A percentile compares a stretch with the other conserved stretches of the same genome.
These are phyloP conservation scores for honey bee (Apis mellifera) DNA, from an alignment of 1,140 invertebrate genomes.

Conservation along the genomic window DNA sequence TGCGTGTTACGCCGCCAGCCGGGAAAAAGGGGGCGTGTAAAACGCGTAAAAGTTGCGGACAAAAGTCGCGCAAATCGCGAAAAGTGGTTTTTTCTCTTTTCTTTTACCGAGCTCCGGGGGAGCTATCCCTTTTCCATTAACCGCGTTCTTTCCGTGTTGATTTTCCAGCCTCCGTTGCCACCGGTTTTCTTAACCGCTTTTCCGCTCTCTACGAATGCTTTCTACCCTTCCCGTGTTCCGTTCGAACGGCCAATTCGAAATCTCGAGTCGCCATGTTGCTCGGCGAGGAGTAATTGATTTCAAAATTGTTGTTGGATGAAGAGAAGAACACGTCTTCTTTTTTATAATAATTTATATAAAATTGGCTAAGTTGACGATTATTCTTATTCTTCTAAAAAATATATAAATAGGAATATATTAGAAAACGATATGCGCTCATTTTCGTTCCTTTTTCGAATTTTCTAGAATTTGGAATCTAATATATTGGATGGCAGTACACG, in stretches of 20 bases:
- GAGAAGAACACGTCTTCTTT: too few species aligned
- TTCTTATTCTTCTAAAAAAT: too few species aligned
- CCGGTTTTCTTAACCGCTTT: not conserved
- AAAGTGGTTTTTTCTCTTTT: not conserved
- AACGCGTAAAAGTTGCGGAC: conserved; percentile 23
- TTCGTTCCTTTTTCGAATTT: too few species aligned
- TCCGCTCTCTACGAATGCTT: not conserved
- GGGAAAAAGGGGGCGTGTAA: conserved; percentile 22
- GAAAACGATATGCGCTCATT: too few species aligned
- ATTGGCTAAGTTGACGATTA: too few species aligned
- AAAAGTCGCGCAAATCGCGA: conserved; percentile 1
- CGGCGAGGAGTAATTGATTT: too few species aligned
- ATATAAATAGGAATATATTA: too few species aligned
- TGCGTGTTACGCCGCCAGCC: conserved; percentile 28
- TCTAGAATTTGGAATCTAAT: too few species aligned
- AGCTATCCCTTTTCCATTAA: conserved; percentile 8
- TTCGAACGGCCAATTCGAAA: not conserved
- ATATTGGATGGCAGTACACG: too few species aligned
- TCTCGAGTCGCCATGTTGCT: not conserved
- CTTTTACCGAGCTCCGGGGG: not conserved
- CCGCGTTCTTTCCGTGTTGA: not conserved
- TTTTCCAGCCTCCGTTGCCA: not conserved
- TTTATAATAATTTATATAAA: too few species aligned
- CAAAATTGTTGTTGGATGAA: too few species aligned
- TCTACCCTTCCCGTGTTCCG: not conserved